Evolutionary conservation across 2,797 vertebrate genomes (phyloP), one percentile per base, ranked within the genome.

Genomic region (Hipposideros larvatus): DNA sequence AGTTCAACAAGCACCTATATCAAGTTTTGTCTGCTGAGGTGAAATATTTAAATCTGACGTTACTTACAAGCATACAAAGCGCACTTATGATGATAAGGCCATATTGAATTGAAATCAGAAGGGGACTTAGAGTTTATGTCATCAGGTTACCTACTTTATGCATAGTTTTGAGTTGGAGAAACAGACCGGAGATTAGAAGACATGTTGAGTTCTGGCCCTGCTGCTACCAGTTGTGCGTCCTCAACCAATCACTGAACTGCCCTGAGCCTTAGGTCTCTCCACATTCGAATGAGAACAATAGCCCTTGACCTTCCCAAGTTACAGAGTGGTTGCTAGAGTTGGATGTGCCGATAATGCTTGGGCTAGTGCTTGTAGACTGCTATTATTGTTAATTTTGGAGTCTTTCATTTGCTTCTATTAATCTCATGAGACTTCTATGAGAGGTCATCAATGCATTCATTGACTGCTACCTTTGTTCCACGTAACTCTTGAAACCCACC

Each of bases 11-110:
- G 31, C 1, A 78, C 16, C 34, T 82, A 34, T 55, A 19, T 94
- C 41, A 71, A 82, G 15, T 66, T 94, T 96, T 80, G 8, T 90
- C 41, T 93, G 34, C 71, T 7, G 1, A 84, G 55, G 37, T 89
- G 61, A 91, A 91, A 75, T 66, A n/a, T 79, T 96, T 91, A 77
- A 82, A 57, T 92, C 43, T 59, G 85, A 34, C 84, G 37, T 84
- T 34, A 7, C 11, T 70, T 90, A 46, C n/a, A 87, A 53, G 7
- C 19, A 57, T 82, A 70, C 18, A n/a, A 86, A 68, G 24, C 78
- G 11, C 31, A 70, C 16, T 43, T 89, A 37, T 91, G 37, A 46
- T 91, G 37, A 37, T 68, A 51, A 26, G 48, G 31, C 53, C 5
- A 1, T 14, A 10, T 41, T 89, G 43, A 48, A 66, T 91, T 92